Conservation (phyloP, 1,140 invertebrate species). For the Drosophila athabasca region DNA sequence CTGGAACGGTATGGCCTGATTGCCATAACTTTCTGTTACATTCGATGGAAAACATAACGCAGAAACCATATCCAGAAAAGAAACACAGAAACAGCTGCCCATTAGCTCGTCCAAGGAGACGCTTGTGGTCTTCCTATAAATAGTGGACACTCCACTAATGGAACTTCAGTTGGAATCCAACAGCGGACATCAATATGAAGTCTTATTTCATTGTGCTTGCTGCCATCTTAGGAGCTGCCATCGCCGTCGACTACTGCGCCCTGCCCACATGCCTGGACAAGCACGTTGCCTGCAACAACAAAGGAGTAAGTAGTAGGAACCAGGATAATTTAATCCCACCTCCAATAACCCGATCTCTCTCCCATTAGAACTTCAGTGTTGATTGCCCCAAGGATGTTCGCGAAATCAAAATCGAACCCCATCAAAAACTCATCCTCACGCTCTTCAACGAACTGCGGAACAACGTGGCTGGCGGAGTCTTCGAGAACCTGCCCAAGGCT, state of each 20-base stretch:
- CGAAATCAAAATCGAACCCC: slow-evolving; percentile 35
- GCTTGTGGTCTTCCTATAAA: slow-evolving; percentile 2
- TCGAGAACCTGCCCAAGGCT: slow-evolving; percentile 54
- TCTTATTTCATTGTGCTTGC: neutral
- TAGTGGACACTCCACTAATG: neutral
- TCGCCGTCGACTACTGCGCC: slow-evolving; percentile 53
- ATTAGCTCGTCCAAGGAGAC: neutral
- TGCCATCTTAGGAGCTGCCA: neutral
- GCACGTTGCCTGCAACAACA: slow-evolving; percentile 66
- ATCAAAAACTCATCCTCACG: slow-evolving; percentile 50
- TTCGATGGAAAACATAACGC: no score
- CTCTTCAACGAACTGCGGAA: slow-evolving; percentile 65
- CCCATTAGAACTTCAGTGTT: slow-evolving; percentile 48
- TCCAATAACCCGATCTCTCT: neutral
- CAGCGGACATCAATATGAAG: slow-evolving; percentile 10
- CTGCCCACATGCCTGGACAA: slow-evolving; percentile 64
- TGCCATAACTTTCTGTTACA: no score
- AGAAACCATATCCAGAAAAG: neutral
- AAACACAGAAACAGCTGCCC: neutral
- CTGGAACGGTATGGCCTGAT: slow-evolving; percentile 88
- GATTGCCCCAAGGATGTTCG: slow-evolving; percentile 54
- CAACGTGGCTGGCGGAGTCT: slow-evolving; percentile 52
- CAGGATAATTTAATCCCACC: no score
- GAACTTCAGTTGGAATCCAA: neutral
- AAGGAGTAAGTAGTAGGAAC: slow-evolving; percentile 42